Evolutionary conservation across 2,797 vertebrate genomes (phyloP), one percentile per base, ranked within the genome.

Genomic region (Coreius guichenoti): DNA sequence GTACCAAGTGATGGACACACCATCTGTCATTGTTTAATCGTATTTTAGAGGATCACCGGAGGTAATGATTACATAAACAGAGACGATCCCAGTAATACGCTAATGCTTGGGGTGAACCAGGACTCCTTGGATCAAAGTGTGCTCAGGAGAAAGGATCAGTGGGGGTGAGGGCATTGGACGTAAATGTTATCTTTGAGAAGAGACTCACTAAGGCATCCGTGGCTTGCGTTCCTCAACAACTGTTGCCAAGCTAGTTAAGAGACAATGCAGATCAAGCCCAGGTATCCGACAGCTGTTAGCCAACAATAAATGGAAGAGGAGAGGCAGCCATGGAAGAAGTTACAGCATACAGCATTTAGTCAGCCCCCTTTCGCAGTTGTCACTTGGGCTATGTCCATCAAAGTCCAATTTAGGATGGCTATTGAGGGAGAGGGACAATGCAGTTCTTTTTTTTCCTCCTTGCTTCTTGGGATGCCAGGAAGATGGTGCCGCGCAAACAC

Each of bases 171-270:
- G 58, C 84, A 84, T 78, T 74, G 83, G 82, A 88, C 85, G 17
- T 81, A 85, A 88, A 86, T 86, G 82, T 86, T 86, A 89, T 89
- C 74, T 88, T 82, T 85, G 83, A 88, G 82, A 89, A 85, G 85
- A 86, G 88, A 88, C 87, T 88, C 85, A 67, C 72, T 86, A 80
- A 84, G 84, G 88, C 80, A 89, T 86, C 85, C 29, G 8, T 21
- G 82, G 73, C 86, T 84, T 84, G 83, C 45, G 76, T 87, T 87
- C 82, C 85, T 84, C 81, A 72, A 86, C 86, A 86, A 73, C 72
- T 73, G 78, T 68, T 88, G 84, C 79, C 87, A 81, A 88, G 49
- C 77, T 84, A 86, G 86, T 83, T 86, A 84, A 76, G 70, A 86
- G 78, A 88, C 88, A 88, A 88, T 80, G 87, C 54, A 81, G 83